Conservation (phyloP, 2,113 vertebrate genomes). For the Plecturocebus donacophilus region DNA sequence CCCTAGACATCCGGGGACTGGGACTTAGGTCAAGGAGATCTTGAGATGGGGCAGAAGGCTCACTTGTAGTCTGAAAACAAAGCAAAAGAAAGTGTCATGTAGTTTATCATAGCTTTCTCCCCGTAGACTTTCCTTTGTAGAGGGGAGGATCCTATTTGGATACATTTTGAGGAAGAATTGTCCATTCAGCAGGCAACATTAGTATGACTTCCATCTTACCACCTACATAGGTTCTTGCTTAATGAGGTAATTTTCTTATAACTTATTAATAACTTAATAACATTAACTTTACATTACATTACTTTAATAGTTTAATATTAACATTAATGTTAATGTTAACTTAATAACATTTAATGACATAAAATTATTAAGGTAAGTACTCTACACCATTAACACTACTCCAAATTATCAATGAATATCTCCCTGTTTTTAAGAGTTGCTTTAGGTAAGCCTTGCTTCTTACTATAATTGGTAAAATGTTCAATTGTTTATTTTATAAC, state of each 20-base stretch:
- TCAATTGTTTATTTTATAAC: neutral
- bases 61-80: constrained; percentile 67
- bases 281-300: neutral
- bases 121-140: neutral
- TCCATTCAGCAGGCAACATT: neutral
- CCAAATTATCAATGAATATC: neutral
- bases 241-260: neutral
- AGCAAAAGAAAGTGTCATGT: constrained; percentile 18
- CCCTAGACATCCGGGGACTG: constrained; percentile 33
- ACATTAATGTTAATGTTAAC: neutral
- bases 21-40: constrained; percentile 83
- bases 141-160: neutral
- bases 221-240: neutral
- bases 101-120: neutral
- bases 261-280: neutral
- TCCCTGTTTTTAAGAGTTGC: neutral
- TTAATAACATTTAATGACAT: neutral
- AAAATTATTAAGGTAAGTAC: neutral
- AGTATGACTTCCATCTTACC: neutral
- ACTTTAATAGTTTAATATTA: too few relatives aligned
- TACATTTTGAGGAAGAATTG: neutral
- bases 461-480: neutral
- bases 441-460: neutral
- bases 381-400: neutral
- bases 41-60: constrained; percentile 86